phyloP scores from a whole-genome alignment of 2,797 vertebrate species.

The Neoniphon sammara region DNA sequence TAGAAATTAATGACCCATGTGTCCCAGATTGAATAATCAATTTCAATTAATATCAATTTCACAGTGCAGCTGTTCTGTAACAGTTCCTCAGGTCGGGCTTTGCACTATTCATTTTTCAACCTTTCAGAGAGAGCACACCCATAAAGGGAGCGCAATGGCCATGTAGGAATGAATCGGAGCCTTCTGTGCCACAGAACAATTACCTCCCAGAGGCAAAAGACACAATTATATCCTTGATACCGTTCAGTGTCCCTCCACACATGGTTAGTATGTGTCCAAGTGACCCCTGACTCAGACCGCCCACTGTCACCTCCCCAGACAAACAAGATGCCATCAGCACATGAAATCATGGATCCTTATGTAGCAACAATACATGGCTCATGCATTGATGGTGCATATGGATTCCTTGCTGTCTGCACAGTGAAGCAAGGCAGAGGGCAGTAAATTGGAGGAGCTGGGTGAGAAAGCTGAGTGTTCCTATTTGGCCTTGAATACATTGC shows the following conservation, averaged over 20 bases:
- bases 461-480: slow-evolving; percentile 58
- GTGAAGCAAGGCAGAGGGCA: slow-evolving; percentile 40
- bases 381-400: slow-evolving; percentile 10
- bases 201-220: slow-evolving; percentile 10
- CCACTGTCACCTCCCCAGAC: slow-evolving; percentile 11
- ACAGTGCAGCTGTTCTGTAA: slow-evolving; percentile 77
- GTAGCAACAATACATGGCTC: too few species aligned
- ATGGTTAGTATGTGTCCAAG: slow-evolving; percentile 13
- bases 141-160: slow-evolving; percentile 21
- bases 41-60: slow-evolving; percentile 84
- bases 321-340: slow-evolving; percentile 27
- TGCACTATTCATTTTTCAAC: slow-evolving; percentile 70
- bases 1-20: slow-evolving; percentile 84
- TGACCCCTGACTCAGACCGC: slow-evolving; percentile 26
- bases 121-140: slow-evolving; percentile 39
- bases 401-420: slow-evolving; percentile 7
- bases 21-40: slow-evolving; percentile 82
- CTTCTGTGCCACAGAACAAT: slow-evolving; percentile 13
- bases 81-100: slow-evolving; percentile 61
- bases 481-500: slow-evolving; percentile 64
- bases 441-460: slow-evolving; percentile 41
- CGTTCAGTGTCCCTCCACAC: slow-evolving; percentile 12
- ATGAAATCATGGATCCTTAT: background rate
- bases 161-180: slow-evolving; percentile 2
- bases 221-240: background rate